phyloP scores from a whole-genome alignment of 2,888 invertebrate genomes.

The Aleiodes testaceus region DNA sequence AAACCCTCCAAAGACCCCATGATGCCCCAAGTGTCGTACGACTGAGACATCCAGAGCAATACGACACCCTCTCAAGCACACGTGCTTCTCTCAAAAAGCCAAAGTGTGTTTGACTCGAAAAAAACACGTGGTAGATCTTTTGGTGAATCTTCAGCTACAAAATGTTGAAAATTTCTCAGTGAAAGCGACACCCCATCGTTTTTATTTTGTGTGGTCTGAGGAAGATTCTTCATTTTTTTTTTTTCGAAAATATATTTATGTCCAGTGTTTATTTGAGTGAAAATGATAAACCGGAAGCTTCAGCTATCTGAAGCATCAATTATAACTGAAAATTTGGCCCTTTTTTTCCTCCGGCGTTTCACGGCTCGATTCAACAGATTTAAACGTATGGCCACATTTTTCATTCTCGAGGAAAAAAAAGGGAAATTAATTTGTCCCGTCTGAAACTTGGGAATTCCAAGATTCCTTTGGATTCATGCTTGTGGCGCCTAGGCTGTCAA shows the following conservation, averaged over 20 bases:
- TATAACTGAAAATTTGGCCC: constrained; percentile 28
- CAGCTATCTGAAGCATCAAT: constrained; percentile 38
- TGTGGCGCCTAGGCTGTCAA: constrained; percentile 25
- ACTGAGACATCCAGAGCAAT: constrained; percentile 36
- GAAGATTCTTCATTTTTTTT: not conserved
- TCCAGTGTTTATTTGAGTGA: constrained; percentile 9
- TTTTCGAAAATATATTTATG: not conserved
- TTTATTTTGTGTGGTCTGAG: constrained; percentile 30
- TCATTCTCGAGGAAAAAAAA: constrained; percentile 42
- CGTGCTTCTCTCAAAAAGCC: constrained; percentile 34
- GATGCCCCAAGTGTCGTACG: constrained; percentile 58
- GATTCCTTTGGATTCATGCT: constrained; percentile 24
- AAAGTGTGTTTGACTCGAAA: too few species aligned
- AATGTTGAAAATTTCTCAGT: constrained; percentile 44
- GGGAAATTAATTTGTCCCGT: constrained; percentile 39
- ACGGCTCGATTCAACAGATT: constrained; percentile 51
- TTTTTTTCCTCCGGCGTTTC: constrained; percentile 47
- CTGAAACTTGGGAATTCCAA: constrained; percentile 35
- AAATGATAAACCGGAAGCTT: constrained; percentile 16
- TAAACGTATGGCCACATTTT: constrained; percentile 52
- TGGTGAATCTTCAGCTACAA: constrained; percentile 47
- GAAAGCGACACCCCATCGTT: constrained; percentile 36
- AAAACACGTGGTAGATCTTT: constrained; percentile 46
- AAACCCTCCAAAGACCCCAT: constrained; percentile 57
- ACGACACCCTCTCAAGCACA: constrained; percentile 45